Base-by-base conservation (phyloP, 2,797 vertebrate genomes). In the Anabacerthia variegaticeps region DNA sequence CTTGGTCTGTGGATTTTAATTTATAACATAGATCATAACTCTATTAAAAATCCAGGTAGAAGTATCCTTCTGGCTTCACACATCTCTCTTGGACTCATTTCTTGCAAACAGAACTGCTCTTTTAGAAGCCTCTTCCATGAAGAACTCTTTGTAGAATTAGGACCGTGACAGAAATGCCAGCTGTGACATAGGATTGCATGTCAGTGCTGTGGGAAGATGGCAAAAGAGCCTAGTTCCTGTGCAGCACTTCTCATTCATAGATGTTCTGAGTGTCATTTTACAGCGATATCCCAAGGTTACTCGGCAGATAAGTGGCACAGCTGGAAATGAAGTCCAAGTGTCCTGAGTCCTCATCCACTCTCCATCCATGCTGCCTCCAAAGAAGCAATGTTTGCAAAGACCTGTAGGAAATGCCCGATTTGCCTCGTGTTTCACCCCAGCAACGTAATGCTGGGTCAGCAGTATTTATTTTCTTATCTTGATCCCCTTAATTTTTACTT, bases 391-490 rank as follows among this genome's bases (percentile, higher is more conserved):
- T 79, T 92, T 82, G 83, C 63, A 49, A 86, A 56, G 27, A 72
- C n/a, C 46, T 52, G 15, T 55, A 92, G 83, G 77, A 95, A 92
- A 92, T 94, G 71, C 73, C 87, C 0, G 0, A 48, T 92, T 93
- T 96, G 66, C 44, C 68, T 85, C 59, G 43, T 34, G 37, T 84
- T 92, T 94, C 88, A 81, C 59, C 44, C 73, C 13, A 0, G 68
- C 36, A 86, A 68, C 83, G 78, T 82, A 96, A 96, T 86, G 82
- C 78, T 91, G 74, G 54, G 76, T 92, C 87, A 92, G 66, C 82
- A 88, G 26, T 81, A 93, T 92, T 95, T 95, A 62, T 92, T 94
- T 89, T 95, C 75, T 86, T 96, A 67, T 89, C 91, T 52, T 84
- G 79, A 95, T 96, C 46, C 24, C 51, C 20, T 36, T 85, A 49